A percentile compares a stretch with the other conserved stretches of the same genome.
These are phyloP conservation scores for Aquatica leii DNA, from an alignment of 2,888 invertebrate genomes.

Conservation along the genomic window DNA sequence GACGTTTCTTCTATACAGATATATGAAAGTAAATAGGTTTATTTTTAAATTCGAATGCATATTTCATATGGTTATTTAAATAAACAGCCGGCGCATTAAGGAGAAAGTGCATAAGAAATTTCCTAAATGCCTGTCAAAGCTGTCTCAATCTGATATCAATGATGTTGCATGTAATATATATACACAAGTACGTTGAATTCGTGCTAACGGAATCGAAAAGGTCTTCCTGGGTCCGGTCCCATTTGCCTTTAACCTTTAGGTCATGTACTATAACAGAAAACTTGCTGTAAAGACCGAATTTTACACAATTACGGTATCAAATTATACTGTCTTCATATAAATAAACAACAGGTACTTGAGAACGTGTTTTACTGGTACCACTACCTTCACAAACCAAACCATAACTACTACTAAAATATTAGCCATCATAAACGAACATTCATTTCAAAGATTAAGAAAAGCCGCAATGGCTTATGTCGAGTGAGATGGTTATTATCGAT, in stretches of 20 bases:
- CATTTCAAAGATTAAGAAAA: too few relatives aligned
- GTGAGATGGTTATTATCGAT: too few relatives aligned
- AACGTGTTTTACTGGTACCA: slow-evolving; percentile 7
- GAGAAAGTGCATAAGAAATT: slow-evolving; percentile 30
- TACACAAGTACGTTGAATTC: slow-evolving; percentile 14
- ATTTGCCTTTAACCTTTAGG: slow-evolving; percentile 31
- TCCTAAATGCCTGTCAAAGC: slow-evolving; percentile 23
- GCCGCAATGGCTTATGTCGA: too few relatives aligned
- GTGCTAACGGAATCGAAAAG: slow-evolving; percentile 30
- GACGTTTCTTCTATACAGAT: slow-evolving; percentile 8
- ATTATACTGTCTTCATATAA: slow-evolving; percentile 4
- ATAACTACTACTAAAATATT: too few relatives aligned
- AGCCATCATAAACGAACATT: too few relatives aligned
- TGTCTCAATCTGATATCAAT: slow-evolving; percentile 22
- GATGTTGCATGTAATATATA: slow-evolving; percentile 21
- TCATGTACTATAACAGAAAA: slow-evolving; percentile 20
- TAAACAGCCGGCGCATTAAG: slow-evolving; percentile 17
- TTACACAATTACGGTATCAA: background rate
- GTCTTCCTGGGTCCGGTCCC: slow-evolving; percentile 32
- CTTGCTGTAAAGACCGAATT: slow-evolving; percentile 9
- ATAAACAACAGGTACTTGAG: background rate
- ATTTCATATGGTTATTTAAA: slow-evolving; percentile 26
- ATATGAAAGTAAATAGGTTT: slow-evolving; percentile 25
- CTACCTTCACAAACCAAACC: too few relatives aligned
- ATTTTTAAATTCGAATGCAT: slow-evolving; percentile 14